phyloP scores from a whole-genome alignment of 2,113 vertebrate species.

The Cacatua alba region DNA sequence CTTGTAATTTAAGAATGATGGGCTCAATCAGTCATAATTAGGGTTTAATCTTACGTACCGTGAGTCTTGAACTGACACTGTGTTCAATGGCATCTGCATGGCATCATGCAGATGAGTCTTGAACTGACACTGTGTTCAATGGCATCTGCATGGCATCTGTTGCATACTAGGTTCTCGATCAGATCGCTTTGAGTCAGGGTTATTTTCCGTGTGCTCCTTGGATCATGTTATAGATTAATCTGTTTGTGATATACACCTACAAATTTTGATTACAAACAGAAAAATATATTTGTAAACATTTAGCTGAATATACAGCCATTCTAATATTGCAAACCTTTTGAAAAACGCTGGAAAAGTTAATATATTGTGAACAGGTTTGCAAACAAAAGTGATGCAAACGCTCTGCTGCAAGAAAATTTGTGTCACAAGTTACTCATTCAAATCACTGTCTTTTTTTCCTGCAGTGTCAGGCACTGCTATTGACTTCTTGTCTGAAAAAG shows the following conservation, averaged over 20 bases:
- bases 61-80: background rate
- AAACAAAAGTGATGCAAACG: background rate
- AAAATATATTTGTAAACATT: background rate
- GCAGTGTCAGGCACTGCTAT: background rate
- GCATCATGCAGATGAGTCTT: background rate
- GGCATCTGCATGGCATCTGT: background rate
- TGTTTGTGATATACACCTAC: background rate
- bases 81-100: background rate
- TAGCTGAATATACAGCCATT: background rate
- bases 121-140: background rate
- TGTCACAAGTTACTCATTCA: background rate
- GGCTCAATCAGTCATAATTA: conserved; percentile 48
- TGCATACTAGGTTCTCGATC: background rate
- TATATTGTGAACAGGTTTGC: background rate
- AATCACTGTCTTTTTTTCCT: background rate
- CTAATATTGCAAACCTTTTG: background rate
- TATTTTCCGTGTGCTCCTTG: background rate
- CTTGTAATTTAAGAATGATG: conserved; percentile 34
- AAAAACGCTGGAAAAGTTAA: background rate
- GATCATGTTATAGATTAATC: background rate
- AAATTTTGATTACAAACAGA: background rate
- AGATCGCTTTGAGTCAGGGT: background rate
- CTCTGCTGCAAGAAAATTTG: background rate
- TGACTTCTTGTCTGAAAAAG: background rate
- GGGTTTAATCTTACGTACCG: background rate